A percentile compares a stretch with the other conserved stretches of the same genome.
Conservation (phyloP, 2,113 vertebrate species). For the Hyperopisus bebe region DNA sequence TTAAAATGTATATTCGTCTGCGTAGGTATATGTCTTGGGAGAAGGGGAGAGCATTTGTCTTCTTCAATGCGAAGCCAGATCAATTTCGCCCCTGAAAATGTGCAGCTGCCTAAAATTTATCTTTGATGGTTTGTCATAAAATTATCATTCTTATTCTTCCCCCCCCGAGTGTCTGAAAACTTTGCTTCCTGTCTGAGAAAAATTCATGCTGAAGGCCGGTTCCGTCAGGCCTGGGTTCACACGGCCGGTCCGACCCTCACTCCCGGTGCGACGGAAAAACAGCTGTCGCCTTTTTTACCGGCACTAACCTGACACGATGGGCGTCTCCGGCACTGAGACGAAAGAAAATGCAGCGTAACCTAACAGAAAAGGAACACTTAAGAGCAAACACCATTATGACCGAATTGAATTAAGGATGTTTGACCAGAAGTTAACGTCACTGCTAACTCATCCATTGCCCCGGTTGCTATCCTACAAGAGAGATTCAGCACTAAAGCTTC, state of each 20-base stretch:
- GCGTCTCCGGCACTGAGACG: neutral
- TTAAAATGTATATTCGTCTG: neutral
- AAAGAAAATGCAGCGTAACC: neutral
- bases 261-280: neutral
- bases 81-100: neutral
- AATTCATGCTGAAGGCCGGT: neutral
- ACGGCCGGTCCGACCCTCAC: neutral
- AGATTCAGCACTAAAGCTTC: neutral
- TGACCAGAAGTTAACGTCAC: constrained; percentile 7
- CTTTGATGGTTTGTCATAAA: neutral
- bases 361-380: neutral
- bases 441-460: neutral
- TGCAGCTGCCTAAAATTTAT: neutral
- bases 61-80: neutral
- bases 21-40: neutral
- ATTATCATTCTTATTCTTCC: neutral
- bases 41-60: neutral
- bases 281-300: neutral
- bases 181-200: neutral
- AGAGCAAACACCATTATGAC: constrained; percentile 6
- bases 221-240: neutral
- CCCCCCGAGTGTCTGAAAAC: neutral
- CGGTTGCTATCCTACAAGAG: neutral
- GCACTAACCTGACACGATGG: neutral
- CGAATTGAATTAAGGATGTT: constrained; percentile 9